Conservation (phyloP, 2,797 vertebrate genomes). For the Avahi laniger region DNA sequence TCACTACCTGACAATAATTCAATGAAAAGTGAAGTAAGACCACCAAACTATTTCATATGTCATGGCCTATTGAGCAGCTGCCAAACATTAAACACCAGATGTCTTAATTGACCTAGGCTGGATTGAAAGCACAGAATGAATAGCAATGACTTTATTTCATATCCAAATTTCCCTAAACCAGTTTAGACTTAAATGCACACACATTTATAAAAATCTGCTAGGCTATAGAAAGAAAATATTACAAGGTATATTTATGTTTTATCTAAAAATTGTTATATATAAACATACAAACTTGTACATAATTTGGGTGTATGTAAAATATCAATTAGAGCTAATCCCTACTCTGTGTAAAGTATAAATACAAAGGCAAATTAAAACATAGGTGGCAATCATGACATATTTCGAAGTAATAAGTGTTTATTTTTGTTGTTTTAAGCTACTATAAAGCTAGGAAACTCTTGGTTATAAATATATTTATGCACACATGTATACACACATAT, state of each 20-base stretch:
- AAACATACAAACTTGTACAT: not conserved
- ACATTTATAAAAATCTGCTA: not conserved
- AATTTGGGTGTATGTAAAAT: not conserved
- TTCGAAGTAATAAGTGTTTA: not conserved
- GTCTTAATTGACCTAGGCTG: conserved; percentile 51
- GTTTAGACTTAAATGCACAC: not conserved
- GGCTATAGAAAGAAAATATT: not conserved
- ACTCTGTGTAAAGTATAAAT: not conserved
- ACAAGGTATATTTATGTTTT: not conserved
- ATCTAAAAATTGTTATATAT: not conserved
- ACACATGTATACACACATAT: not conserved
- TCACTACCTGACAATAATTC: conserved; percentile 59
- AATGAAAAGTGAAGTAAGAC: conserved; percentile 50
- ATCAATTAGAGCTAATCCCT: not conserved
- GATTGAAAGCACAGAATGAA: not conserved
- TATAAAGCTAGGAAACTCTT: not conserved
- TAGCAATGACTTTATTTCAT: not conserved
- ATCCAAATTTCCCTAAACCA: not conserved
- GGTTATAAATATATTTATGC: not conserved
- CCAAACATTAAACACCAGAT: conserved; percentile 57
- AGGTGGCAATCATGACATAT: not conserved
- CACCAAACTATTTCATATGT: conserved; percentile 38
- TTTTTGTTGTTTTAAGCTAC: not conserved
- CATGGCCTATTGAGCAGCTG: not conserved
- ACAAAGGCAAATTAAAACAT: not conserved